Evolutionary conservation across 2,113 vertebrate species (phyloP).

Genomic region (Eptesicus fuscus): DNA sequence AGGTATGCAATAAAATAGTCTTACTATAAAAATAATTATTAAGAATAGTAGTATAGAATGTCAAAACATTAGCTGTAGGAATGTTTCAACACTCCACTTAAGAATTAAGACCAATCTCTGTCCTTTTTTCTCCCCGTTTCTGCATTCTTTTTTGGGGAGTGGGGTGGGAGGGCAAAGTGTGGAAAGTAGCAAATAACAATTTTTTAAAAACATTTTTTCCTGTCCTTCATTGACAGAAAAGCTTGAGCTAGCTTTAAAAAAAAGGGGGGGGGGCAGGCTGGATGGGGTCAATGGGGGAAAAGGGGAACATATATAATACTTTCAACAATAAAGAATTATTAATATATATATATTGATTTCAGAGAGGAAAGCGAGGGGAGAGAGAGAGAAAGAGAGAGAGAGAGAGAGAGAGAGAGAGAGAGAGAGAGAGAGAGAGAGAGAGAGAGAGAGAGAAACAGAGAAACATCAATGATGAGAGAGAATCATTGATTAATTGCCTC

Average conservation of each 20-base stretch:
- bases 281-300: no score
- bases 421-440: no score
- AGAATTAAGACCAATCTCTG: not conserved
- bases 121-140: not conserved
- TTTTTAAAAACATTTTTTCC: not conserved
- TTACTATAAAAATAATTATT: not conserved
- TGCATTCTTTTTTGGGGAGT: not conserved
- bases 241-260: not conserved
- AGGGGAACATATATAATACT: no score
- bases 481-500: no score
- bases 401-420: no score
- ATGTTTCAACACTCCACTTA: not conserved
- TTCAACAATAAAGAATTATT: no score
- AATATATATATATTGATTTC: no score
- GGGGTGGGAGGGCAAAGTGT: not conserved
- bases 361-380: no score
- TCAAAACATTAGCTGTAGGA: not conserved
- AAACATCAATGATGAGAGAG: no score
- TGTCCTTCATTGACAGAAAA: not conserved
- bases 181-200: not conserved
- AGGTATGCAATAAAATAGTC: not conserved
- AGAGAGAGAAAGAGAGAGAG: no score
- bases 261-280: no score
- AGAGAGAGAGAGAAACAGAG: no score
- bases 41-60: not conserved